Percentiles rank a stretch among this genome's conserved stretches.
These are phyloP conservation scores for Bimastos eiseni DNA, from an alignment of 2,888 invertebrate species.

Conservation along the genomic window DNA sequence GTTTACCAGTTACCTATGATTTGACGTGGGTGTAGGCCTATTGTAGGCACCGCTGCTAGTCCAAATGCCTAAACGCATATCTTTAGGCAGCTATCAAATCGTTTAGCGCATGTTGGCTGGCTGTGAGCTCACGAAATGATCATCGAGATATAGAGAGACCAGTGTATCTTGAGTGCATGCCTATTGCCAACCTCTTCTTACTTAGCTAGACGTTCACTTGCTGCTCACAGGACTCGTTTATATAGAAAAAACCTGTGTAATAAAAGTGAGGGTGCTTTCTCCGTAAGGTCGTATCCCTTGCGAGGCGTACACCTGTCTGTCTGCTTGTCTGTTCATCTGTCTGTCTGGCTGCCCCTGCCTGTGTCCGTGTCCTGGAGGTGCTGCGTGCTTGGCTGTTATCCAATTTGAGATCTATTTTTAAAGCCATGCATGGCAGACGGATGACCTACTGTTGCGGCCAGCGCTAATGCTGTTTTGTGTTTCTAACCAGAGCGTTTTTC, in stretches of 20 bases:
- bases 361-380: not conserved
- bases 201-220: not conserved
- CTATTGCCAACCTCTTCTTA: not conserved
- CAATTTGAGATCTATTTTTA: not conserved
- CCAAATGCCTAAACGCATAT: not conserved
- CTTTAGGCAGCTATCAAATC: not conserved
- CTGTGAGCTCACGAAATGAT: not conserved
- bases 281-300: not conserved
- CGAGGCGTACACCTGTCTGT: not conserved
- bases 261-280: not conserved
- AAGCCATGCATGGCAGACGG: not conserved
- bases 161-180: too few relatives aligned
- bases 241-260: not conserved
- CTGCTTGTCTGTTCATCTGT: too few relatives aligned
- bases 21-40: not conserved
- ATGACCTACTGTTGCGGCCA: not conserved
- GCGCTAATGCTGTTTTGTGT: not conserved
- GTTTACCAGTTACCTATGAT: not conserved
- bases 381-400: not conserved
- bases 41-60: not conserved
- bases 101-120: not conserved
- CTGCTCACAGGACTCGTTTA: not conserved
- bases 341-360: not conserved
- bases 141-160: not conserved
- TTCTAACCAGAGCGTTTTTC: not conserved